These are phyloP conservation scores for Cynocephalus volans DNA, from an alignment of 2,113 vertebrate genomes.

Conservation along the genomic window DNA sequence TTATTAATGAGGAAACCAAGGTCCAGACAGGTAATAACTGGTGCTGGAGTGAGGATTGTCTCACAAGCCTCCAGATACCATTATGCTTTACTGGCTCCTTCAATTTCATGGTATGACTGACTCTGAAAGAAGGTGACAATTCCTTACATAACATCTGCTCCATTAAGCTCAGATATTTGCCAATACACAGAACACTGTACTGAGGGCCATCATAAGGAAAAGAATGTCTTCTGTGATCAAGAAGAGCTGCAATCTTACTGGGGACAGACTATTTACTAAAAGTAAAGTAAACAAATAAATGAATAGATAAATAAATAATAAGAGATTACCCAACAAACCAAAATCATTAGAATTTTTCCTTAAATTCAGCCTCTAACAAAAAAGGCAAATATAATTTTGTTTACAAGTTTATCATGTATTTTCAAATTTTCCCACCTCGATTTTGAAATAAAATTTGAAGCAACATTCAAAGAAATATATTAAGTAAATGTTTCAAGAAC, in stretches of 20 bases:
- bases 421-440: background rate
- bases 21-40: constrained; percentile 38
- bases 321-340: background rate
- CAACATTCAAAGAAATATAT: constrained; percentile 39
- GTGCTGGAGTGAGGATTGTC: background rate
- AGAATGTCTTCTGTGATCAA: background rate
- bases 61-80: constrained; percentile 63
- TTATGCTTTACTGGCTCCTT: constrained; percentile 40
- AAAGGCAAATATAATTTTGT: constrained; percentile 51
- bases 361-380: constrained; percentile 26
- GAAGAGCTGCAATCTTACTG: background rate
- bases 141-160: constrained; percentile 42
- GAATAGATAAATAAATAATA: background rate
- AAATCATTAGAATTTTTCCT: constrained; percentile 41
- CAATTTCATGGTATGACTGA: constrained; percentile 39
- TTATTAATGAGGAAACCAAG: constrained; percentile 23
- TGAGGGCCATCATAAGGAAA: constrained; percentile 10
- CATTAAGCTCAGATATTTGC: constrained; percentile 38
- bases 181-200: background rate
- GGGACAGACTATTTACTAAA: background rate
- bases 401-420: constrained; percentile 22
- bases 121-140: constrained; percentile 50
- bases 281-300: background rate
- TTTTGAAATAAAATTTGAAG: constrained; percentile 70
- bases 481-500: constrained; percentile 1